phyloP scores from a whole-genome alignment of 2,888 invertebrate genomes.

The Lydus trimaculatus region DNA sequence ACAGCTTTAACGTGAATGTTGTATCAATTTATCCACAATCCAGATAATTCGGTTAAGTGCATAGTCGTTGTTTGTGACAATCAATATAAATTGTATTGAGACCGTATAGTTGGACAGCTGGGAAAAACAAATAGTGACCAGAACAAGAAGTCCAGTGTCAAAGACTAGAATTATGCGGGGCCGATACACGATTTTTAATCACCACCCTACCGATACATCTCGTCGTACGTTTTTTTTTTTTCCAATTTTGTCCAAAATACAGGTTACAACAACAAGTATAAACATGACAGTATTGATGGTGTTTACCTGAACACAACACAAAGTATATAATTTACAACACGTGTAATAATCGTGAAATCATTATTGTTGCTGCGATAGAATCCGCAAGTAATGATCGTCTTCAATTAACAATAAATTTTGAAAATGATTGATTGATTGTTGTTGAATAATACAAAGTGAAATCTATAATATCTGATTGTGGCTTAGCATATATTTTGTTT shows the following conservation, averaged over 20 bases:
- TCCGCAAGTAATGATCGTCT: conserved; percentile 18
- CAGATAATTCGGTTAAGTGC: conserved; percentile 45
- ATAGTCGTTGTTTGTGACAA: conserved; percentile 40
- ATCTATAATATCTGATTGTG: not conserved
- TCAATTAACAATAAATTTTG: not conserved
- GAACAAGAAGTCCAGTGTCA: conserved; percentile 26
- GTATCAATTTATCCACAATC: conserved; percentile 20
- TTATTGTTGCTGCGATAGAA: conserved; percentile 14
- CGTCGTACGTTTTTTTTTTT: not conserved
- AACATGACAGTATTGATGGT: conserved; percentile 3
- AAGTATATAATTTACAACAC: conserved; percentile 21
- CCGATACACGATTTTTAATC: conserved; percentile 24
- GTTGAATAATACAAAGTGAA: not conserved
- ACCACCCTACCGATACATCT: not conserved
- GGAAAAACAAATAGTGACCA: conserved; percentile 41
- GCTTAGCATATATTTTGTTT: conserved; percentile 1
- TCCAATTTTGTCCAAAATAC: not conserved
- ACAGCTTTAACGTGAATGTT: not conserved
- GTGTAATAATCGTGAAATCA: conserved; percentile 16
- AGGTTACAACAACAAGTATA: not conserved
- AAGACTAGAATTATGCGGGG: conserved; percentile 22
- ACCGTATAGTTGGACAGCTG: conserved; percentile 33
- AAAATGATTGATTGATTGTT: not conserved
- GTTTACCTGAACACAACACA: not conserved
- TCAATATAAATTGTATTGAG: conserved; percentile 39